Percentiles rank a stretch among this genome's conserved stretches.
These are phyloP conservation scores for Symphodus melops DNA, from an alignment of 2,113 vertebrate genomes.

Conservation along the genomic window DNA sequence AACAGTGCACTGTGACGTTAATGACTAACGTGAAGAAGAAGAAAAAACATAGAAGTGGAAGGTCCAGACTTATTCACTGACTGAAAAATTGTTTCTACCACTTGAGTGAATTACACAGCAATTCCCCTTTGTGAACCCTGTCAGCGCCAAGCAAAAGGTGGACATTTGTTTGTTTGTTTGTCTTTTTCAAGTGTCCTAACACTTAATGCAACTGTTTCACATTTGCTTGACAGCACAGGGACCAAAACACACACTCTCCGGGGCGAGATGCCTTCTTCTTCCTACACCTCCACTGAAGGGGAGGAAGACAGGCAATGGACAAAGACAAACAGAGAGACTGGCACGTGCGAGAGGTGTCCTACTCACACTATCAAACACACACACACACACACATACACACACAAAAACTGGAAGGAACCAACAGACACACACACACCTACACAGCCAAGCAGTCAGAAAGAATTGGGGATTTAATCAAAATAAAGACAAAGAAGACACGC, in stretches of 20 bases:
- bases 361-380: background rate
- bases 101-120: conserved; percentile 14
- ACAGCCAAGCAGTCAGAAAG: conserved; percentile 28
- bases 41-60: background rate
- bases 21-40: background rate
- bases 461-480: conserved; percentile 75
- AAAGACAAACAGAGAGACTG: conserved; percentile 59
- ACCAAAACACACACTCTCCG: conserved; percentile 48
- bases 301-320: conserved; percentile 34
- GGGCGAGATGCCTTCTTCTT: conserved; percentile 52
- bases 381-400: background rate
- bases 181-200: conserved; percentile 60
- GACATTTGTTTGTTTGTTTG: conserved; percentile 70
- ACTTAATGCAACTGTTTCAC: conserved; percentile 50
- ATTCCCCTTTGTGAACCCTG: conserved; percentile 30
- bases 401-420: conserved; percentile 26
- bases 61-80: background rate
- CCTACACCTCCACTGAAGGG: conserved; percentile 55
- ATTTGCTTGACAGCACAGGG: conserved; percentile 53
- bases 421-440: conserved; percentile 25
- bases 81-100: conserved; percentile 3
- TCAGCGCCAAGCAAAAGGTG: conserved; percentile 65
- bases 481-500: conserved; percentile 72
- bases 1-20: background rate
- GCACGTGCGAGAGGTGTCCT: conserved; percentile 21